A percentile compares a stretch with the other conserved stretches of the same genome.
Evolutionary conservation across 2,888 invertebrate genomes (phyloP).

Genomic region (Eristalis pertinax): DNA sequence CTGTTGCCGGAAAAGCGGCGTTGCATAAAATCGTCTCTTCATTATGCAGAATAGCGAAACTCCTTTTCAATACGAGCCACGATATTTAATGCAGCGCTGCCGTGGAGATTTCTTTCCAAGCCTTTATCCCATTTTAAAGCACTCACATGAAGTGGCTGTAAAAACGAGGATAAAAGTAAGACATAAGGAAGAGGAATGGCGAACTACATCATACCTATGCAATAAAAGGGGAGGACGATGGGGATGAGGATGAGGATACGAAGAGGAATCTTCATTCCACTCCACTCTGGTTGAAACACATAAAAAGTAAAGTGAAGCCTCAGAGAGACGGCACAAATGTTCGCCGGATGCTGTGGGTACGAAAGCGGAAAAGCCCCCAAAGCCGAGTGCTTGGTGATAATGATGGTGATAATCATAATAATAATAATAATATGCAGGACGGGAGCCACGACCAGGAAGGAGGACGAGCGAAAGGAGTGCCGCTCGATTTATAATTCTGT

Average conservation of each 20-base stretch:
- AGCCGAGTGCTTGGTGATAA: constrained; percentile 61
- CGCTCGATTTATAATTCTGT: constrained; percentile 62
- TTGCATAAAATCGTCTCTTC: not conserved
- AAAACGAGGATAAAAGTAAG: constrained; percentile 25
- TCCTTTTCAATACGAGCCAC: constrained; percentile 23
- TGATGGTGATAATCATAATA: constrained; percentile 62
- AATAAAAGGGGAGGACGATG: constrained; percentile 20
- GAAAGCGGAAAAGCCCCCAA: constrained; percentile 55
- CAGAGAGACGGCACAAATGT: constrained; percentile 35
- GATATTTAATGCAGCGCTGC: constrained; percentile 30
- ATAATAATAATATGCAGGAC: constrained; percentile 61
- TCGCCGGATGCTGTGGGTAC: constrained; percentile 46
- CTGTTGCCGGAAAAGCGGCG: too few species aligned
- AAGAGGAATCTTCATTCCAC: constrained; percentile 23
- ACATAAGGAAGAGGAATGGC: constrained; percentile 26
- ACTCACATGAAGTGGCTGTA: constrained; percentile 49
- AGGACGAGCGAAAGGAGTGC: constrained; percentile 15
- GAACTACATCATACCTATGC: constrained; percentile 56
- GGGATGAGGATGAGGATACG: constrained; percentile 14
- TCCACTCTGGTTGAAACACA: constrained; percentile 40
- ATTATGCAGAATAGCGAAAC: constrained; percentile 18
- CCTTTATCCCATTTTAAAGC: constrained; percentile 48
- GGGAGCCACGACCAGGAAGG: not conserved
- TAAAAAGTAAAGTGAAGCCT: constrained; percentile 45
- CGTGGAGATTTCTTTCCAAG: not conserved